Evolutionary conservation across 2,113 vertebrate species (phyloP), one percentile per base, ranked within the genome.

Genomic region (Ceuthmochares aereus): DNA sequence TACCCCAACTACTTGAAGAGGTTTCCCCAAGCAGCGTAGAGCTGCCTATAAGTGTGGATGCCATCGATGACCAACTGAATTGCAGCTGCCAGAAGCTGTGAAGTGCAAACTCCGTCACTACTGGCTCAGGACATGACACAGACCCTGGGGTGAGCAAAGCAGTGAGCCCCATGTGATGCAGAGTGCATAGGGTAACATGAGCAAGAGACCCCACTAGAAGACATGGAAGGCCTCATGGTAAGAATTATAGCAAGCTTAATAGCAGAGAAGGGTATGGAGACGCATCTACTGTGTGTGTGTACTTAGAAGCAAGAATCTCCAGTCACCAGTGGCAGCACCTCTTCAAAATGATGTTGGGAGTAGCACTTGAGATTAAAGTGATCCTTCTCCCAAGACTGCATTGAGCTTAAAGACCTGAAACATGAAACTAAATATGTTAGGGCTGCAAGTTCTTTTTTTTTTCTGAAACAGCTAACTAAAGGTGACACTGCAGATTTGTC

Each of bases 131-230:
- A 43, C 15, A 2, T 26, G 58, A 6, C 21, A 36, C 36, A 54
- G 52, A 37, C 52, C 32, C 49, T 40, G 23, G 29, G 17, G 7
- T 27, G 52, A 70, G 56, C 4, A 36, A 75, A 88, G 74, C 34
- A 75, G 37, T 0, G 0, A 37, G 17, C 30, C 20, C 43, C 20
- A 22, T 0, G 1, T 10, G 7, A 4, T 64, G 23, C 10, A 23
- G 63, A 76, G 52, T 11, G 13, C 17, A 0, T 6, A 34, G 26
- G 30, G 10, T 52, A 55, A 9, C 5, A 2, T 4, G 19, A 79
- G 37, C 52, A 86, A 40, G 40, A 73, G n/a, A 69, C 17, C 4
- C 22, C 20, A 2, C 54, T 55, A 23, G 52, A 64, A 51, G 73
- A 34, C 29, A n/a, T 22, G 37, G 15, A 54, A 7, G 25, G 60